These are phyloP conservation scores for Psilanteris sp. DNA, from an alignment of 1,140 invertebrate genomes.

Conservation along the genomic window DNA sequence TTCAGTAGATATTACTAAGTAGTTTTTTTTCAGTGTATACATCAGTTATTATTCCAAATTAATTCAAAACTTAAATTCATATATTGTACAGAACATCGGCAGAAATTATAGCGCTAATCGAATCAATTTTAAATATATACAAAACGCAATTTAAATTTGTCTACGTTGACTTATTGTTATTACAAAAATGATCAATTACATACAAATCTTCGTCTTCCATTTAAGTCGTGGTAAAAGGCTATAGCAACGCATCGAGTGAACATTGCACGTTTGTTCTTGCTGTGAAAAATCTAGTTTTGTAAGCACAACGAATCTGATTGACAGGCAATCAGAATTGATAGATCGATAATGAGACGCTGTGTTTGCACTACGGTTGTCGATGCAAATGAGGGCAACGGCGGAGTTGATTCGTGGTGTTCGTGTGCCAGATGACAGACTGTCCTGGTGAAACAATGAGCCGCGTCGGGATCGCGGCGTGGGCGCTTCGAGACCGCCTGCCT, in stretches of 20 bases:
- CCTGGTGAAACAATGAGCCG: slow-evolving; percentile 68
- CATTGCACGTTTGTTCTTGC: slow-evolving; percentile 13
- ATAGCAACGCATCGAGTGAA: slow-evolving; percentile 14
- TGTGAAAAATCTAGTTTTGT: slow-evolving; percentile 43
- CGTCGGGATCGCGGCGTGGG: slow-evolving; percentile 64
- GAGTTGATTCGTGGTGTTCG: slow-evolving; percentile 18
- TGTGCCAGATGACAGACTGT: slow-evolving; percentile 66
- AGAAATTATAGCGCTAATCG: too few species aligned
- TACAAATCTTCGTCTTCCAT: background rate
- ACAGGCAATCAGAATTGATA: slow-evolving; percentile 63
- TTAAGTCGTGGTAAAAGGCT: slow-evolving; percentile 14
- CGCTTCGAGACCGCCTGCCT: slow-evolving; percentile 52
- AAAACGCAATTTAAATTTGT: too few species aligned
- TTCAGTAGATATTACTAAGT: too few species aligned
- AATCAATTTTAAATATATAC: too few species aligned
- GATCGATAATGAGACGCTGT: slow-evolving; percentile 44
- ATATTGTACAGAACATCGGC: too few species aligned
- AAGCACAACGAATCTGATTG: slow-evolving; percentile 55
- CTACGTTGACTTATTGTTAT: too few species aligned
- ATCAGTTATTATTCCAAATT: too few species aligned
- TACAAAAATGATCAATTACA: too few species aligned
- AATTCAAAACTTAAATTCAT: too few species aligned
- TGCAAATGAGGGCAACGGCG: slow-evolving; percentile 61
- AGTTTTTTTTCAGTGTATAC: too few species aligned
- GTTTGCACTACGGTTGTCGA: slow-evolving; percentile 58